These are phyloP conservation scores for Drosophila dunni DNA, from an alignment of 1,140 invertebrate genomes.

Conservation along the genomic window DNA sequence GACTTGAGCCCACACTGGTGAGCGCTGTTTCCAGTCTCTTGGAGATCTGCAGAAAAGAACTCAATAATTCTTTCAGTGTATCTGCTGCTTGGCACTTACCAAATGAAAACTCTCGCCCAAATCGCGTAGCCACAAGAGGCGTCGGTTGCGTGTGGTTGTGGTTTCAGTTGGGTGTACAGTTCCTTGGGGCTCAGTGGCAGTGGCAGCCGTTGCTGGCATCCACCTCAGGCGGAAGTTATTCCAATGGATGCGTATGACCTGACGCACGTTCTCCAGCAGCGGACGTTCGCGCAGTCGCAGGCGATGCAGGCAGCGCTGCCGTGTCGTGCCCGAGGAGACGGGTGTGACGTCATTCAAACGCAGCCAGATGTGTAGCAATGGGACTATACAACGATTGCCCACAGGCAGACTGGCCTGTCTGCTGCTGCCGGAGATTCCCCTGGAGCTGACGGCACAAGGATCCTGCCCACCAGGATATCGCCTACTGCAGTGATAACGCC, in stretches of 20 bases:
- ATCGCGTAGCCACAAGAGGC: background rate
- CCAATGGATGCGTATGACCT: slow-evolving; percentile 2
- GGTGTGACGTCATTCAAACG: background rate
- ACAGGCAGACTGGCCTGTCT: background rate
- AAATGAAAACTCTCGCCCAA: background rate
- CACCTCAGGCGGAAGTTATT: slow-evolving; percentile 2
- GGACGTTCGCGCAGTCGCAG: slow-evolving; percentile 29
- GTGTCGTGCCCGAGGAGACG: too few relatives aligned
- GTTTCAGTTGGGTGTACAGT: too few relatives aligned
- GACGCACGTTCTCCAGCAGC: slow-evolving; percentile 34
- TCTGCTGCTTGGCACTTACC: background rate
- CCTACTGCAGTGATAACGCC: background rate
- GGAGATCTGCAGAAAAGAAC: slow-evolving; percentile 28
- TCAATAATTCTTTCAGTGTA: background rate
- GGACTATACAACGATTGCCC: slow-evolving; percentile 6
- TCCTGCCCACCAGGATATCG: slow-evolving; percentile 14
- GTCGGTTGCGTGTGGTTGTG: too few relatives aligned
- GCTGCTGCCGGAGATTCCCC: too few relatives aligned
- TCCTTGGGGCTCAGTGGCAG: background rate
- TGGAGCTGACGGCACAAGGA: too few relatives aligned
- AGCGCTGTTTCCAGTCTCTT: slow-evolving; percentile 26
- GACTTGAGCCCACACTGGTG: slow-evolving; percentile 4
- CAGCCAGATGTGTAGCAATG: slow-evolving; percentile 35
- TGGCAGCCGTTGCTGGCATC: background rate
- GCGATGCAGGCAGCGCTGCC: background rate